A percentile compares a stretch with the other conserved stretches of the same genome.
Evolutionary conservation across 2,113 vertebrate genomes (phyloP).

Genomic region (Channa argus): DNA sequence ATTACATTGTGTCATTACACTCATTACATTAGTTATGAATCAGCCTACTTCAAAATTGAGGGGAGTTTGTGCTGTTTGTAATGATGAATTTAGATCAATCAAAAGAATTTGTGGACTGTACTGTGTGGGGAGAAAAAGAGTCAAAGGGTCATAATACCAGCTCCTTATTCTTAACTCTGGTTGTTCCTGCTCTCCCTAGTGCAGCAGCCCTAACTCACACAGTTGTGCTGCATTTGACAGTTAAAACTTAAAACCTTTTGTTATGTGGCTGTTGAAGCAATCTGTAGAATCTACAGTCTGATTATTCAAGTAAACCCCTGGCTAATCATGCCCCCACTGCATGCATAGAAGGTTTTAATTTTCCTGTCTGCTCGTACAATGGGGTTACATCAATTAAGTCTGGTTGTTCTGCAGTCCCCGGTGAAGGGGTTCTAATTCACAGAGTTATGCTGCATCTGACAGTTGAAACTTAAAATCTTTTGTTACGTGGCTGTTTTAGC

Average conservation of each 20-base stretch:
- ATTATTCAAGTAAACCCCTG: constrained; percentile 23
- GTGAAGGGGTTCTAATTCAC: neutral
- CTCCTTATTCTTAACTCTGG: neutral
- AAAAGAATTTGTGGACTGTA: too few species aligned
- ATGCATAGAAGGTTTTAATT: constrained; percentile 12
- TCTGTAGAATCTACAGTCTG: constrained; percentile 9
- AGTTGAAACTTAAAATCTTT: constrained; percentile 3
- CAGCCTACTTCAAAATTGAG: too few species aligned
- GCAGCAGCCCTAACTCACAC: neutral
- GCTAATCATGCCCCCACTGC: constrained; percentile 5
- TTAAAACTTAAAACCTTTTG: neutral
- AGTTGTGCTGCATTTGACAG: neutral
- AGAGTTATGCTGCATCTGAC: neutral
- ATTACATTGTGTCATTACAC: too few species aligned
- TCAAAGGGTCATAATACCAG: too few species aligned
- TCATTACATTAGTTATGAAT: too few species aligned
- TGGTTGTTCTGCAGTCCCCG: neutral
- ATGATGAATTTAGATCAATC: too few species aligned
- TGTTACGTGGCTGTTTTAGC: neutral
- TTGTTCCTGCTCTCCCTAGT: neutral
- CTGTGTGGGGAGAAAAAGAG: neutral
- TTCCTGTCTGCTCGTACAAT: constrained; percentile 26
- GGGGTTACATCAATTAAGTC: constrained; percentile 40
- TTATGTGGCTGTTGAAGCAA: neutral
- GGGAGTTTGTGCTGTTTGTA: too few species aligned